These are phyloP conservation scores for Podabrus alpinus DNA, from an alignment of 2,888 invertebrate genomes.

Conservation along the genomic window DNA sequence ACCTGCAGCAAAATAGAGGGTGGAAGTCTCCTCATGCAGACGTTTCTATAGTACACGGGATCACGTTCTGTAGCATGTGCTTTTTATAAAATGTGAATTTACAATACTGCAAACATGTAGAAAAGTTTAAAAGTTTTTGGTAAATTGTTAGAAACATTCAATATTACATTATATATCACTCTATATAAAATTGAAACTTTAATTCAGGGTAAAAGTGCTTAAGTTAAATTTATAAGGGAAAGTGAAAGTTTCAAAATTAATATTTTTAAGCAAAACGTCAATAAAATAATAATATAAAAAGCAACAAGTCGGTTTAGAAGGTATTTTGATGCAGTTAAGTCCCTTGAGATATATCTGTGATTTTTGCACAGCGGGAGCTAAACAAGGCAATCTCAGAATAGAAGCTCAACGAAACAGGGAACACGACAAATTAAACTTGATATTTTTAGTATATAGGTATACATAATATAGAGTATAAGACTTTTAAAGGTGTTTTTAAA, in stretches of 20 bases:
- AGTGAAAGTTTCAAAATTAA: background rate
- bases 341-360: constrained; percentile 38
- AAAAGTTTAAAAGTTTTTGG: constrained; percentile 28
- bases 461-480: background rate
- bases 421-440: constrained; percentile 41
- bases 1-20: constrained; percentile 34
- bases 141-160: constrained; percentile 30
- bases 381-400: constrained; percentile 40
- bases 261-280: background rate
- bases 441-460: constrained; percentile 35
- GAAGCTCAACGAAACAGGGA: constrained; percentile 35
- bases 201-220: background rate
- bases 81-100: constrained; percentile 36
- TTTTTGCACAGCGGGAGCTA: constrained; percentile 39
- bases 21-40: constrained; percentile 21
- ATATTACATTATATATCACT: constrained; percentile 11
- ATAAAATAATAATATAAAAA: constrained; percentile 26
- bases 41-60: constrained; percentile 23
- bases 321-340: constrained; percentile 33
- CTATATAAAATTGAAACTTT: background rate
- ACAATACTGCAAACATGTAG: constrained; percentile 32
- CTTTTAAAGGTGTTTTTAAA: background rate
- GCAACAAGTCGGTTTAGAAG: constrained; percentile 34
- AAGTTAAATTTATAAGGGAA: background rate
- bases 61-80: constrained; percentile 34